Conservation (phyloP, 2,888 invertebrate genomes). For the Cheilosia pagana region DNA sequence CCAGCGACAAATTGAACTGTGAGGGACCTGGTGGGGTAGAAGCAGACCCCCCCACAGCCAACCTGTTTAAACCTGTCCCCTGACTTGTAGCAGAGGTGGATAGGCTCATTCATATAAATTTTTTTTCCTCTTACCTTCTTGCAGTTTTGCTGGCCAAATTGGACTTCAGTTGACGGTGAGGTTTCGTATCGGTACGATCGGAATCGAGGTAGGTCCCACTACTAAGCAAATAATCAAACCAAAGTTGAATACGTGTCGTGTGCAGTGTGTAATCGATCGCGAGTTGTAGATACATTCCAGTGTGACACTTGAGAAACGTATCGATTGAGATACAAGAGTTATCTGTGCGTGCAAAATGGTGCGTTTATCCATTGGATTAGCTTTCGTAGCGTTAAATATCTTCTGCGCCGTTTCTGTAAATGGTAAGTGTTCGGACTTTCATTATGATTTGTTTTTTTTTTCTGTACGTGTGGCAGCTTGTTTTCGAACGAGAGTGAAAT, state of each 20-base stretch:
- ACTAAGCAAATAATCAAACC: not conserved
- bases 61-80: constrained; percentile 65
- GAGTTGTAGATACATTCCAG: constrained; percentile 49
- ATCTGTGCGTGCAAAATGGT: constrained; percentile 56
- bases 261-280: constrained; percentile 53
- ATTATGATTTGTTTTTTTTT: constrained; percentile 34
- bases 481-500: constrained; percentile 46
- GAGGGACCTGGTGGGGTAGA: constrained; percentile 16
- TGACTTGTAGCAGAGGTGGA: constrained; percentile 30
- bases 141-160: constrained; percentile 67
- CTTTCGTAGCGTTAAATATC: constrained; percentile 61
- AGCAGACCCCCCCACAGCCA: constrained; percentile 40
- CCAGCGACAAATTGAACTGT: constrained; percentile 44
- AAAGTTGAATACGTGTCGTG: constrained; percentile 48
- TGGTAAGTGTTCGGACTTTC: constrained; percentile 71
- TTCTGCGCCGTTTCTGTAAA: constrained; percentile 53
- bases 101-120: constrained; percentile 13
- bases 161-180: constrained; percentile 73
- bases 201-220: constrained; percentile 62
- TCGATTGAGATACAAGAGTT: constrained; percentile 47
- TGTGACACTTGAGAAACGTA: constrained; percentile 52
- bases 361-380: constrained; percentile 69
- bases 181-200: constrained; percentile 73
- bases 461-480: constrained; percentile 45
- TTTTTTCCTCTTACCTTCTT: constrained; percentile 58